Base-by-base conservation (phyloP, 2,888 invertebrate genomes). In the Ptychoptera contaminata region DNA sequence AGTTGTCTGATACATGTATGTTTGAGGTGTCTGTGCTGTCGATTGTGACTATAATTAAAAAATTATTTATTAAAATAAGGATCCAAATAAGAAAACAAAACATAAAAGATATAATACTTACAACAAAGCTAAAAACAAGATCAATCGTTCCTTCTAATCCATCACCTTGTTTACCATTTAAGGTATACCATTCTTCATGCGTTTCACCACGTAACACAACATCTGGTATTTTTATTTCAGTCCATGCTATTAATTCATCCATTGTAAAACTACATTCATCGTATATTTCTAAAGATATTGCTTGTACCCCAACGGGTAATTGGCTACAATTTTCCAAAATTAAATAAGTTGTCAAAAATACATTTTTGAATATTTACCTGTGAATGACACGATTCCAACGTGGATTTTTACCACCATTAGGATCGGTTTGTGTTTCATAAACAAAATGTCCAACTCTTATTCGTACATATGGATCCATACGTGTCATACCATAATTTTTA, bases 211-310 rank as follows among this genome's bases (percentile, higher is more conserved):
- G 69, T 51, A 91, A 71, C 11, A 93, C 87, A 45, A 79, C 75
- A 42, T 76, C 75, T 1, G 96, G 92, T 54, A 97, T 87, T 45
- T 77, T 76, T 57, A 93, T 79, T 62, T 90, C 85, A 0, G 87
- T 77, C 91, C 92, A 96, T 1, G 94, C 97, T 53, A 97, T 82
- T 48, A 92, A 70, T 65, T 96, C 94, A 65, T 97, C 96, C 76
- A 87, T 83, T 15, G 92, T 88, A 64, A 97, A 93, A 12, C 93
- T 90, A 61, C 92, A 84, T 69, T 96, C 97, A 67, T 97, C 97
- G 65, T 86, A 97, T 52, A 97, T 84, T 72, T 97, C 96, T 54
- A 97, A 60, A 58, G 86, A 87, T 52, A 97, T 75, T 10, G 82
- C 78, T 58, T 83, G 83, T 11, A 96, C 86, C 38, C 94, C 93